phyloP scores from a whole-genome alignment of 2,113 vertebrate species.

The Chunga burmeisteri region DNA sequence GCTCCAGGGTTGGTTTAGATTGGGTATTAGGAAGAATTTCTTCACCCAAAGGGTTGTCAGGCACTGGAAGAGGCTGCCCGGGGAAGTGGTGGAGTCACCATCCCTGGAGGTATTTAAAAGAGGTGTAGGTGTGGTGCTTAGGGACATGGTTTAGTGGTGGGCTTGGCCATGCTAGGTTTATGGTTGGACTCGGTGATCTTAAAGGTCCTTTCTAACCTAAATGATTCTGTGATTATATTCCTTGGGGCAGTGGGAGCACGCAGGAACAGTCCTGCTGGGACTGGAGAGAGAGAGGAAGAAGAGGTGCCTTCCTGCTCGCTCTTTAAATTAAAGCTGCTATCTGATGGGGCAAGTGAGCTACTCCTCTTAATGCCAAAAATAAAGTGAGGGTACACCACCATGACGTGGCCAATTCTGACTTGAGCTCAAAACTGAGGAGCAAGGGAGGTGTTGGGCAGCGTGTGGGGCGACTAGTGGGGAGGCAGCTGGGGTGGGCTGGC shows the following conservation, averaged over 20 bases:
- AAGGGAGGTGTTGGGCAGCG: background rate
- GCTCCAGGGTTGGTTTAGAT: too few relatives aligned
- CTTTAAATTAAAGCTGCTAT: background rate
- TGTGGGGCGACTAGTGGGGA: fast-evolving
- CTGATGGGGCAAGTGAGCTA: background rate
- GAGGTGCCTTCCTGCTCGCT: background rate
- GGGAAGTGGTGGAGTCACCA: too few relatives aligned
- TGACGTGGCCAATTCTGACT: background rate
- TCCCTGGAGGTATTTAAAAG: too few relatives aligned
- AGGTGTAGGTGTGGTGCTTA: too few relatives aligned
- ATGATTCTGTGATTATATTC: too few relatives aligned
- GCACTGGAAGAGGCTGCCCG: too few relatives aligned
- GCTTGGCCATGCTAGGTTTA: too few relatives aligned
- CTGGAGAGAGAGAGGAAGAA: background rate
- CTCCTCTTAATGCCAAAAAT: background rate
- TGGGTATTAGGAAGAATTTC: too few relatives aligned
- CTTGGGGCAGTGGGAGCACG: background rate
- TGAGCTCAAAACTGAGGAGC: background rate
- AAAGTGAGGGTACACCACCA: background rate
- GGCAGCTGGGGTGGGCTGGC: background rate
- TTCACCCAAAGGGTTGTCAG: too few relatives aligned
- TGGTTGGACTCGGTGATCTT: too few relatives aligned
- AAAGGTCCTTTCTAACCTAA: too few relatives aligned
- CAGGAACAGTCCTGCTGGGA: background rate
- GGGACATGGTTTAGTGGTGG: too few relatives aligned